A percentile compares a stretch with the other conserved stretches of the same genome.
These are phyloP conservation scores for Vandiemenella viatica DNA, from an alignment of 2,888 invertebrate genomes.

Conservation along the genomic window DNA sequence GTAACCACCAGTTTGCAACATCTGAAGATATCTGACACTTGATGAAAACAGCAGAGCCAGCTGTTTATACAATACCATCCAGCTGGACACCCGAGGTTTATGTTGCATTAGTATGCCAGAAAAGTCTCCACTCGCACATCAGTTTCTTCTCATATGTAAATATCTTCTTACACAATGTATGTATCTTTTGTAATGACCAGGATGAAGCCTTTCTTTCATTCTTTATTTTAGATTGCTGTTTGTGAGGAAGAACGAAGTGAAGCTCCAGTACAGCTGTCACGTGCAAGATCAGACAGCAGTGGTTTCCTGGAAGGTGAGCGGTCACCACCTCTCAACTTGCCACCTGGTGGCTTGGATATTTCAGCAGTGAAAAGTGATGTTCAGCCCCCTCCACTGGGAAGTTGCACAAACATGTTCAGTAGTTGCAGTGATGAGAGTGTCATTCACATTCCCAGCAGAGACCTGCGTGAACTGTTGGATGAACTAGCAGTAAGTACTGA, in stretches of 20 bases:
- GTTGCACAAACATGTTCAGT: slow-evolving; percentile 13
- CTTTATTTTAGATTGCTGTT: slow-evolving; percentile 6
- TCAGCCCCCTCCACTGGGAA: not conserved
- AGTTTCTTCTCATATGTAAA: too few species aligned
- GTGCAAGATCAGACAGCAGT: slow-evolving; percentile 14
- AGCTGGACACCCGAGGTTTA: too few species aligned
- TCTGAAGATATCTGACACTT: too few species aligned
- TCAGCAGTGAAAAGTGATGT: not conserved
- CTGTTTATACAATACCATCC: too few species aligned
- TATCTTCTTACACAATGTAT: too few species aligned
- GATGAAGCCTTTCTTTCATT: too few species aligned
- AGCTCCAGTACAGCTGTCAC: not conserved
- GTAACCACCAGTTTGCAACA: too few species aligned
- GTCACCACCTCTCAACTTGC: not conserved
- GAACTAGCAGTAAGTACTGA: slow-evolving; percentile 10
- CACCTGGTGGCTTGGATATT: not conserved
- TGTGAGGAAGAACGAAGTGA: slow-evolving; percentile 10
- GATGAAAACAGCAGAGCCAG: too few species aligned
- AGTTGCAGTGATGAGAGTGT: slow-evolving; percentile 15
- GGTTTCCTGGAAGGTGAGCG: slow-evolving; percentile 13
- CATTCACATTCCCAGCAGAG: slow-evolving; percentile 9
- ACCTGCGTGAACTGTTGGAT: slow-evolving; percentile 6
- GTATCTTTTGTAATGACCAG: too few species aligned
- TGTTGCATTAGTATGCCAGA: too few species aligned
- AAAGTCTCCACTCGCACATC: too few species aligned